Base-by-base conservation (phyloP, 1,140 invertebrate species). In the Ganaspis sp. region DNA sequence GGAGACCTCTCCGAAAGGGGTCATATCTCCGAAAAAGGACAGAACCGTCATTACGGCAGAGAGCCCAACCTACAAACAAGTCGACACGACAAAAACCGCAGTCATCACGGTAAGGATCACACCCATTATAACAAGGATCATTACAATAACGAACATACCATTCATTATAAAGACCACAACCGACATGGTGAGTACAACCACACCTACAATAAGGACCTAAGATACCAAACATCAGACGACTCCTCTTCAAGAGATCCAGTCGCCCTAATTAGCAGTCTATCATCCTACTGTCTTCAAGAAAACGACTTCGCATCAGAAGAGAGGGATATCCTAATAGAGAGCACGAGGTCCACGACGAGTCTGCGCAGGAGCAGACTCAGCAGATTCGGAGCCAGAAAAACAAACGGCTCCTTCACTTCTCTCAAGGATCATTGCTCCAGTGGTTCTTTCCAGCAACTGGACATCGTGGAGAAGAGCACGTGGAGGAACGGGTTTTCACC, bases 211-310 rank as follows among this genome's bases (percentile, higher is more conserved):
- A 72, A 38, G 12, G 70, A 45, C 70, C 19, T 54, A 40, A 71
- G 11, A 54, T 53, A 1, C 70, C 42, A 4, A 19, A 23, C 1
- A 17, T 11, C 9, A 54, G 71, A 81, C 19, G 82, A 83, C 40
- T 58, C 72, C 26, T 58, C 49, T 19, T 84, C 42, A 8, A 80
- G 74, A 58, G 82, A 81, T 15, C 0, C 34, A 1, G 64, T 71
- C 19, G 42, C 45, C 11, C 42, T 81, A 8, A 76, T 85, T 23
- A 87, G 84, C 19, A 87, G 84, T 11, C 72, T 85, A 0, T 87
- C 86, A 1, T 88, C 86, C 0, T 86, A 88, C 4, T 83, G 87
- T 17, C 86, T 82, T 8, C 84, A 88, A n/a, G 86, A 87, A n/a
- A 86, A 83, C 72, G 81, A 82, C 1, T 71, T 88, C 69, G 87